Evolutionary conservation across 2,113 vertebrate genomes (phyloP).

Genomic region (Seriola dumerili): DNA sequence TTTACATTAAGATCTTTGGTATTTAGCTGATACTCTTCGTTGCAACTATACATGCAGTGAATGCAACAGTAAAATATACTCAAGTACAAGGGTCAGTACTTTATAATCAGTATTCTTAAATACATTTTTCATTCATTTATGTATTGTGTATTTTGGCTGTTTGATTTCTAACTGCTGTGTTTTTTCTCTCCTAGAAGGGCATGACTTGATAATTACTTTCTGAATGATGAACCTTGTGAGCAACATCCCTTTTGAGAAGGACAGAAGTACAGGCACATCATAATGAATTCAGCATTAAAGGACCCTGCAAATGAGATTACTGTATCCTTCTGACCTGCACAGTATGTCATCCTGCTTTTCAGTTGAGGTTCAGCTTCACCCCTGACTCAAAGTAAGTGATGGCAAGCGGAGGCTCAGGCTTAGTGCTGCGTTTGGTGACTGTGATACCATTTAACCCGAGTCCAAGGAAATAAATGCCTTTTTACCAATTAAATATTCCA

Average conservation of each 20-base stretch:
- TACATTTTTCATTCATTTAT: not conserved
- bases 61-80: not conserved
- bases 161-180: not conserved
- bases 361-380: not conserved
- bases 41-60: not conserved
- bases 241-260: too few relatives aligned
- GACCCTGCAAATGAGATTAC: not conserved
- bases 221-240: too few relatives aligned
- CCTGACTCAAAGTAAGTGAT: too few relatives aligned
- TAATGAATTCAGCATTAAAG: constrained; percentile 1
- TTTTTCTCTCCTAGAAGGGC: too few relatives aligned
- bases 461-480: not conserved
- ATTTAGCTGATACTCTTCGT: not conserved
- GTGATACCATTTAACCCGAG: too few relatives aligned
- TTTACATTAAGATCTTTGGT: not conserved
- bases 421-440: too few relatives aligned
- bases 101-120: not conserved
- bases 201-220: not conserved
- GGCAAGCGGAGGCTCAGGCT: too few relatives aligned
- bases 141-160: not conserved
- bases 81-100: not conserved
- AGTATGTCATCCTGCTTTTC: not conserved
- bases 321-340: not conserved
- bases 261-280: not conserved
- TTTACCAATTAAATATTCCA: not conserved